phyloP scores from a whole-genome alignment of 2,113 vertebrate genomes.

The Connochaetes taurinus region DNA sequence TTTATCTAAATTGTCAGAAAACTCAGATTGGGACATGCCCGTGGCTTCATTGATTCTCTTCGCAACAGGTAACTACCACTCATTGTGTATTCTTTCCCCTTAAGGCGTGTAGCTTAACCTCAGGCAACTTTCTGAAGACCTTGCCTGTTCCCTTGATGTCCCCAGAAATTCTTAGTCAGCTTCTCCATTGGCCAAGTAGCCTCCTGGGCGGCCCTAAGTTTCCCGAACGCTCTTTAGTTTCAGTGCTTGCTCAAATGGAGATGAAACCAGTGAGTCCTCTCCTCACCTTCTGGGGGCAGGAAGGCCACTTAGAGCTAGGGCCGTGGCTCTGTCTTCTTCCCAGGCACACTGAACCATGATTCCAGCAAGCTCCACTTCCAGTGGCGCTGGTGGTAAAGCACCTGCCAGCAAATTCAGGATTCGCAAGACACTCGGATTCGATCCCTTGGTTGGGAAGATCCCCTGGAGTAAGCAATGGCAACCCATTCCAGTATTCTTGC shows the following conservation, averaged over 20 bases:
- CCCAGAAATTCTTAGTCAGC: neutral
- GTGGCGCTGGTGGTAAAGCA: neutral
- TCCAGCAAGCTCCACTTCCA: neutral
- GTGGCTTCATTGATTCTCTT: neutral
- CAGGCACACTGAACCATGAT: no score
- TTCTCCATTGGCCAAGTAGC: accelerated
- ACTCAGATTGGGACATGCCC: neutral
- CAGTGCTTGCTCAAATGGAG: neutral
- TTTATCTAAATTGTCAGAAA: neutral
- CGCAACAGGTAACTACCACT: no score
- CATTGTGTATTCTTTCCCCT: neutral
- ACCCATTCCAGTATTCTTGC: neutral
- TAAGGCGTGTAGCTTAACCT: neutral
- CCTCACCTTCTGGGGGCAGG: neutral
- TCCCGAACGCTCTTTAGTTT: neutral
- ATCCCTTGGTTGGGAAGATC: neutral
- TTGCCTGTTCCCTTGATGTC: neutral
- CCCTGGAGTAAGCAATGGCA: neutral
- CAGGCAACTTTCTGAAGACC: neutral
- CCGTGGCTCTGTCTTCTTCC: neutral
- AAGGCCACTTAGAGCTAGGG: no score
- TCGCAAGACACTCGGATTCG: accelerated
- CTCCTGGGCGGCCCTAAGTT: neutral
- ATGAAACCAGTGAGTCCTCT: neutral
- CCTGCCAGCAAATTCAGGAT: neutral